phyloP scores from a whole-genome alignment of 2,797 vertebrate species.

The Lacerta bilineata region DNA sequence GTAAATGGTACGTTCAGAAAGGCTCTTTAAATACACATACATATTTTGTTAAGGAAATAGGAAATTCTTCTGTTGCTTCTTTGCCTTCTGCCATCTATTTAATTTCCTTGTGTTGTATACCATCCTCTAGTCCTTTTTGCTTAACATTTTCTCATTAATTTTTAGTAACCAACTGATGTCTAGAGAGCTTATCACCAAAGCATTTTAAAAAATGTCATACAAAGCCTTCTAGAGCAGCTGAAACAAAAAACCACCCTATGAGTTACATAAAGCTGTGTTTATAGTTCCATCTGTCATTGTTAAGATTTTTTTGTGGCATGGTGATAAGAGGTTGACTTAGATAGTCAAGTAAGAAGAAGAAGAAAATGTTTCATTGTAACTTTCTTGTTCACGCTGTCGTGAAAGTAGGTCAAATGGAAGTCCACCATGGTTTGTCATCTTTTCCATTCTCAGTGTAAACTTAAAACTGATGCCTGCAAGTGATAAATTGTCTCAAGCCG shows the following conservation, averaged over 20 bases:
- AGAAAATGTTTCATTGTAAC: neutral
- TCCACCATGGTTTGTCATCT: neutral
- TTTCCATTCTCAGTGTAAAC: neutral
- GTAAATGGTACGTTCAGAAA: too few species aligned
- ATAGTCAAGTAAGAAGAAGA: neutral
- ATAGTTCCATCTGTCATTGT: neutral
- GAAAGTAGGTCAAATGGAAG: neutral
- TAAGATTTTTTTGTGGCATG: neutral
- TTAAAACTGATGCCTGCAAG: neutral
- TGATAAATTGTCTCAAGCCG: neutral
- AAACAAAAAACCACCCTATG: neutral
- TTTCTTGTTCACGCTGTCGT: neutral
- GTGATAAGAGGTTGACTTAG: neutral
- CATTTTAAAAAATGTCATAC: neutral
- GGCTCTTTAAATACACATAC: too few species aligned
- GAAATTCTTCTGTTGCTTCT: neutral
- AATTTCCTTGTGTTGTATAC: neutral
- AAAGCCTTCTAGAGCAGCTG: conserved; percentile 8
- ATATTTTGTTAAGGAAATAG: neutral
- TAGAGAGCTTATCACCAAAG: neutral
- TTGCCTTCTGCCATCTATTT: neutral
- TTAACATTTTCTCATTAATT: conserved; percentile 5
- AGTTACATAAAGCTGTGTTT: neutral
- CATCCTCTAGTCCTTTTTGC: neutral
- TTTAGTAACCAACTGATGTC: conserved; percentile 11